Base-by-base conservation (phyloP, 2,113 vertebrate species). In the Arenaria interpres region DNA sequence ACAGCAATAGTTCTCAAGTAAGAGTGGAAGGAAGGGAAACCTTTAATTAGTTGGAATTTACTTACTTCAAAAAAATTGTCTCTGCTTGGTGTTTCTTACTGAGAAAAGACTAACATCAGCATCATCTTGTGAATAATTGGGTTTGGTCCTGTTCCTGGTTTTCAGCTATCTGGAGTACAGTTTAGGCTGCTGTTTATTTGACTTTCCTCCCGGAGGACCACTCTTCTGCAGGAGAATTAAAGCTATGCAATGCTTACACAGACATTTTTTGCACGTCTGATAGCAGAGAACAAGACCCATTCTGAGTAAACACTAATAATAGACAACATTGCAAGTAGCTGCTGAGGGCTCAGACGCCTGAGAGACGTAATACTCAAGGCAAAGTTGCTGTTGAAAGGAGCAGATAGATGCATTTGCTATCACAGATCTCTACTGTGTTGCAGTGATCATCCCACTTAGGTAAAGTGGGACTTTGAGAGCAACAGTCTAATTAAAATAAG, bases 401-500 rank as follows among this genome's bases (percentile, higher is more conserved):
- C 28, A 89, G 69, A 81, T 75, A 76, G 76, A 75, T 76, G 51
- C 32, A 66, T 62, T 85, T 79, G 18, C 28, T 93, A 69, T 74
- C 87, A 88, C 45, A 85, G 53, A 93, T 69, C 56, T 93, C 69
- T 75, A 16, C 41, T 62, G 28, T 46, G 69, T 95, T 89, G 80
- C 64, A 71, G 17, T 25, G 48, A 95, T 81, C 77, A 48, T 87
- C 37, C 66, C 39, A 57, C 66, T 87, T 87, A 85, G 83, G 73
- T 76, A 88, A 89, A 89, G 62, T 76, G 87, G 94, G 84, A 95
- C 74, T 96, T 76, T 28, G 92, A 93, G 95, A 95, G 73, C 84
- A 89, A 82, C 93, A 96, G 74, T 91, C 92, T 91, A 91, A 96
- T 93, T 95, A 97, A 95, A 97, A 91, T 92, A 92, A 93, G 80